Conservation (phyloP, 2,888 invertebrate species). For the Lasioglossum morio region DNA sequence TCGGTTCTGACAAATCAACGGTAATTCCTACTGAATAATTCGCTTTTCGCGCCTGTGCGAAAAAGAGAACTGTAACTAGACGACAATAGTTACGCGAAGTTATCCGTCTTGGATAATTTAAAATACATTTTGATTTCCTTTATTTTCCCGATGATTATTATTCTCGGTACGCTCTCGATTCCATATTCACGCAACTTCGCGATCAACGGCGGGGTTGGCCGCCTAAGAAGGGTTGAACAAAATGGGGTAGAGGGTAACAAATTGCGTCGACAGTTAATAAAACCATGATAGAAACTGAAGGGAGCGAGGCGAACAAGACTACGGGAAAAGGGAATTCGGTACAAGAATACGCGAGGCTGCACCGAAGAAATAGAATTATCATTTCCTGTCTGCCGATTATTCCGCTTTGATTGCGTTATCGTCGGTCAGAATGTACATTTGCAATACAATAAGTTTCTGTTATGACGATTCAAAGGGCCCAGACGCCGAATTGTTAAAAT, state of each 20-base stretch:
- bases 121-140: background rate
- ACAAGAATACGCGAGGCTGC: constrained; percentile 6
- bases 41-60: background rate
- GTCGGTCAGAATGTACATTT: constrained; percentile 47
- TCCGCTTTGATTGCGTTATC: constrained; percentile 42
- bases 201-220: constrained; percentile 34
- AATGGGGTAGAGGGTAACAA: constrained; percentile 39
- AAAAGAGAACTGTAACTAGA: constrained; percentile 7
- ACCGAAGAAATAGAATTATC: constrained; percentile 46
- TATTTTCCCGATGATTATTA: constrained; percentile 38
- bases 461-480: constrained; percentile 47
- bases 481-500: constrained; percentile 53
- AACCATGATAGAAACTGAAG: constrained; percentile 46
- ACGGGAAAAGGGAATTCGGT: constrained; percentile 14
- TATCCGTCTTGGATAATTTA: background rate
- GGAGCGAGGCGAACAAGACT: constrained; percentile 8
- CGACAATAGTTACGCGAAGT: background rate
- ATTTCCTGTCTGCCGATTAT: constrained; percentile 33
- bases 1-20: constrained; percentile 23
- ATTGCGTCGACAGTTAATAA: constrained; percentile 53
- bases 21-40: constrained; percentile 30
- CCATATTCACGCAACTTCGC: constrained; percentile 27
- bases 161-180: constrained; percentile 15
- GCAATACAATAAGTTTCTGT: constrained; percentile 56
- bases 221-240: constrained; percentile 39